Percentiles rank a stretch among this genome's conserved stretches.
These are phyloP conservation scores for Phacellophora camtschatica DNA, from an alignment of 30 jellyfish, hydroid and myxozoan species.

Conservation along the genomic window DNA sequence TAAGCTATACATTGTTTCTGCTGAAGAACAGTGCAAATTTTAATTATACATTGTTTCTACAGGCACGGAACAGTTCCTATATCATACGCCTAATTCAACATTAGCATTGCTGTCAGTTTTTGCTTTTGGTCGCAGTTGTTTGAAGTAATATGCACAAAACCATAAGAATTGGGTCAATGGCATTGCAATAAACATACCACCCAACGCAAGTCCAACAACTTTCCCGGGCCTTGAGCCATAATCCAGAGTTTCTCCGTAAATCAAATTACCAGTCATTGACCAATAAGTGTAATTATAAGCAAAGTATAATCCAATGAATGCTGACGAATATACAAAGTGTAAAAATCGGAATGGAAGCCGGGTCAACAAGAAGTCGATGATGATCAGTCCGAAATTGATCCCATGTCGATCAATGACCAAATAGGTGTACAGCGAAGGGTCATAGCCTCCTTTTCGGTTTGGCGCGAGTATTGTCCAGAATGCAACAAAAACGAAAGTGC, in stretches of 20 bases:
- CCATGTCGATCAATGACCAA: constrained; percentile 80
- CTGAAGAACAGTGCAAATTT: too few relatives aligned
- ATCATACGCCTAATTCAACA: constrained; percentile 26
- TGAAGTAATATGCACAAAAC: not conserved
- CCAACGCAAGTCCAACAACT: constrained; percentile 27
- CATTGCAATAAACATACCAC: not conserved
- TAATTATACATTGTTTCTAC: too few relatives aligned
- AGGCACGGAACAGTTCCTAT: too few relatives aligned
- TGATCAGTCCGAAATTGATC: constrained; percentile 26
- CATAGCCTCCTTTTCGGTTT: constrained; percentile 13
- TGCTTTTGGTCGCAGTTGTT: not conserved
- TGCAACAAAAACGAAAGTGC: constrained; percentile 59
- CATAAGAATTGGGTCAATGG: constrained; percentile 43
- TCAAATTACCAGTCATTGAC: constrained; percentile 11
- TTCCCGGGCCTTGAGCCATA: constrained; percentile 27
- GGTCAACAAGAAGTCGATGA: constrained; percentile 41
- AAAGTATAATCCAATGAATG: constrained; percentile 25
- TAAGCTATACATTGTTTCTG: too few relatives aligned
- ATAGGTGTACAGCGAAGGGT: constrained; percentile 30
- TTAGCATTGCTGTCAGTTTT: constrained; percentile 29
- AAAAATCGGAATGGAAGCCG: constrained; percentile 59
- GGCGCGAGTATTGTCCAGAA: constrained; percentile 74
- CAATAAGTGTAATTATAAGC: constrained; percentile 55
- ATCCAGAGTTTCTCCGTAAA: constrained; percentile 46
- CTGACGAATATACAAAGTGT: constrained; percentile 57